Conservation (phyloP, 2,888 invertebrate species). For the Drosophila multiciliata region DNA sequence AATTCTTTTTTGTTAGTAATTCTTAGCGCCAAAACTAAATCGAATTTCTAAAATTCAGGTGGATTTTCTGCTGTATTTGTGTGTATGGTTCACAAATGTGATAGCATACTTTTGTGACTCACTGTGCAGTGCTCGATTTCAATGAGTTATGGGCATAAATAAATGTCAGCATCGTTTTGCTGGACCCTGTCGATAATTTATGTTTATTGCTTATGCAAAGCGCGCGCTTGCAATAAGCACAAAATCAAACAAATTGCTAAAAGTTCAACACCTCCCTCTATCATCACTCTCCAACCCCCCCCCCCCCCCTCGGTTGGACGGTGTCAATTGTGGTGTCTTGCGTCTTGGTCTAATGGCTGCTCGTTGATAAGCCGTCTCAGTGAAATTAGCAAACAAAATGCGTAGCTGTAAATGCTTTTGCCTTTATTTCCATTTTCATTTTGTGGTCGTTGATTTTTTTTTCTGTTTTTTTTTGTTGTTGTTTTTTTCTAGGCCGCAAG, state of each 20-base stretch:
- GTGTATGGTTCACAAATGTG: conserved; percentile 11
- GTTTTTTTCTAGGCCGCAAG: conserved; percentile 58
- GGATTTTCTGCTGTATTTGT: background rate
- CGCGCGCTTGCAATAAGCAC: conserved; percentile 74
- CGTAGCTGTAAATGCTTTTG: conserved; percentile 78
- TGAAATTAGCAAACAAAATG: conserved; percentile 81
- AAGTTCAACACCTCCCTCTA: conserved; percentile 44
- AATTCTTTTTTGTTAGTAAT: background rate
- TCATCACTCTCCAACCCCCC: rapidly evolving
- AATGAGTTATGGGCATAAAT: conserved; percentile 71
- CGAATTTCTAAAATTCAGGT: background rate
- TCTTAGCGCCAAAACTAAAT: background rate
- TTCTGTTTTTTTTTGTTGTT: conserved; percentile 11
- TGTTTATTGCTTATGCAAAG: conserved; percentile 81
- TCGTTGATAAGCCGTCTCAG: conserved; percentile 69
- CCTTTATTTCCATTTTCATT: conserved; percentile 32
- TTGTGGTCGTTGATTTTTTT: conserved; percentile 7
- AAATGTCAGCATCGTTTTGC: conserved; percentile 64
- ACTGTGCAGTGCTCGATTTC: conserved; percentile 21
- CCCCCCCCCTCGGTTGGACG: conserved; percentile 9
- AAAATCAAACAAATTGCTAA: conserved; percentile 75
- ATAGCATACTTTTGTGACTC: conserved; percentile 30
- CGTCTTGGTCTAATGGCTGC: conserved; percentile 61
- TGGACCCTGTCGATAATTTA: conserved; percentile 71
- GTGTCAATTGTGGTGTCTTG: conserved; percentile 47